A percentile compares a stretch with the other conserved stretches of the same genome.
Conservation (phyloP, 2,888 invertebrate genomes). For the Drosophila monieri region DNA sequence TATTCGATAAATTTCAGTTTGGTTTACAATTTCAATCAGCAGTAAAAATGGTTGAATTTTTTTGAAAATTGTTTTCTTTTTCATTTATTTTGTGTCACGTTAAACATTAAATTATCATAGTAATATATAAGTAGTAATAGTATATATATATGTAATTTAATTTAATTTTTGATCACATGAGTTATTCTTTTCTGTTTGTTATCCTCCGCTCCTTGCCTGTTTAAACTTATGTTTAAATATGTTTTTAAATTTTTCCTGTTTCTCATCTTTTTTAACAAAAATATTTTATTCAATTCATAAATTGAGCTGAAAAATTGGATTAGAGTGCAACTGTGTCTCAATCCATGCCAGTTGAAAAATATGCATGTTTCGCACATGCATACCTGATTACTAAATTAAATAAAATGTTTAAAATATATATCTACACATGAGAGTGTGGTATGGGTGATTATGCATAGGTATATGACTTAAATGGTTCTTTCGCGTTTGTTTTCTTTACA, state of each 20-base stretch:
- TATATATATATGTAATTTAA: constrained; percentile 61
- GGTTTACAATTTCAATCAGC: constrained; percentile 20
- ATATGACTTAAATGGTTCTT: constrained; percentile 31
- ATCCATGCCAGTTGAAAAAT: background rate
- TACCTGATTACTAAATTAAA: constrained; percentile 30
- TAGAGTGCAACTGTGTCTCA: background rate
- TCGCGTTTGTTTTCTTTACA: constrained; percentile 11
- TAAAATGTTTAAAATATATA: constrained; percentile 26
- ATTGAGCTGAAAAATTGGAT: constrained; percentile 17
- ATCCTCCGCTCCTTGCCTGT: constrained; percentile 10
- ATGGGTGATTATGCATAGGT: constrained; percentile 33
- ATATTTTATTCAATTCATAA: constrained; percentile 10
- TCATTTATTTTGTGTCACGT: constrained; percentile 22
- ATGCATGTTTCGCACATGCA: constrained; percentile 3
- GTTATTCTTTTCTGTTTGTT: constrained; percentile 50
- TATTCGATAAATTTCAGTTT: constrained; percentile 41
- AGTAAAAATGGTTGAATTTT: constrained; percentile 53
- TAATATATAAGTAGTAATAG: constrained; percentile 38
- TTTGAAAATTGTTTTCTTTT: constrained; percentile 15
- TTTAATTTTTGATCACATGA: constrained; percentile 75
- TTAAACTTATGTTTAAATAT: constrained; percentile 43
- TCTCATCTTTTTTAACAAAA: constrained; percentile 24
- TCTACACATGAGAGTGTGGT: constrained; percentile 23
- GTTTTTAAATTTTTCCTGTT: constrained; percentile 25
- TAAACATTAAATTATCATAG: constrained; percentile 59